phyloP scores from a whole-genome alignment of 1,140 invertebrate genomes.

The Zophobas atratus region DNA sequence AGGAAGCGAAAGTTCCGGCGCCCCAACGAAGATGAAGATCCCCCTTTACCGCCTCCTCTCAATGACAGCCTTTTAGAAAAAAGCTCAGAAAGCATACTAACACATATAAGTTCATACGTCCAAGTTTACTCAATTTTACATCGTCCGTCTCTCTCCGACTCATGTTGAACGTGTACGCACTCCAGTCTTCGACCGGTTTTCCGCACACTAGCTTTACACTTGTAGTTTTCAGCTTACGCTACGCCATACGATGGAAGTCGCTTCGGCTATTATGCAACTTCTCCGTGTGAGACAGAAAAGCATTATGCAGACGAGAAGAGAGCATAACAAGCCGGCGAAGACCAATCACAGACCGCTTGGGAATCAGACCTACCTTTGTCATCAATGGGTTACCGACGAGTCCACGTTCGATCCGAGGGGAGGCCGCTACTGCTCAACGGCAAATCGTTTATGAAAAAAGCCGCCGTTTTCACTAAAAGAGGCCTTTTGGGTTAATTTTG shows the following conservation, averaged over 20 bases:
- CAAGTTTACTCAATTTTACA: constrained; percentile 1
- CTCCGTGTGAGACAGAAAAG: constrained; percentile 58
- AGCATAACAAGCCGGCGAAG: constrained; percentile 59
- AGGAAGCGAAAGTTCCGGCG: not conserved
- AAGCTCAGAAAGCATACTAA: constrained; percentile 37
- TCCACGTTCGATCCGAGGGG: constrained; percentile 57
- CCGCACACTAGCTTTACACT: constrained; percentile 43
- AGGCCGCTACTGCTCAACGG: constrained; percentile 1
- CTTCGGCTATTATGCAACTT: constrained; percentile 55
- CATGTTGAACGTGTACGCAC: constrained; percentile 10
- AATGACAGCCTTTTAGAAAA: constrained; percentile 34
- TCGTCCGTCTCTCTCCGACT: constrained; percentile 18
- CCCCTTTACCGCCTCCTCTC: constrained; percentile 18
- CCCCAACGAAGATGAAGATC: not conserved
- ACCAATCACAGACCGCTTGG: constrained; percentile 65
- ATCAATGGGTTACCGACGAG: constrained; percentile 67
- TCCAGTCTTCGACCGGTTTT: constrained; percentile 24
- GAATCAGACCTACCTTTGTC: constrained; percentile 68
- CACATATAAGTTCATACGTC: constrained; percentile 23
- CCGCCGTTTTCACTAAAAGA: not conserved
- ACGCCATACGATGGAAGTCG: constrained; percentile 35
- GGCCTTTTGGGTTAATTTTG: not conserved
- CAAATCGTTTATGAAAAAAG: too few relatives aligned
- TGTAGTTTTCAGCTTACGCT: constrained; percentile 45
- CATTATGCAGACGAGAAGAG: constrained; percentile 61